These are phyloP conservation scores for Chloebia gouldiae DNA, from an alignment of 2,113 vertebrate species.

Conservation along the genomic window DNA sequence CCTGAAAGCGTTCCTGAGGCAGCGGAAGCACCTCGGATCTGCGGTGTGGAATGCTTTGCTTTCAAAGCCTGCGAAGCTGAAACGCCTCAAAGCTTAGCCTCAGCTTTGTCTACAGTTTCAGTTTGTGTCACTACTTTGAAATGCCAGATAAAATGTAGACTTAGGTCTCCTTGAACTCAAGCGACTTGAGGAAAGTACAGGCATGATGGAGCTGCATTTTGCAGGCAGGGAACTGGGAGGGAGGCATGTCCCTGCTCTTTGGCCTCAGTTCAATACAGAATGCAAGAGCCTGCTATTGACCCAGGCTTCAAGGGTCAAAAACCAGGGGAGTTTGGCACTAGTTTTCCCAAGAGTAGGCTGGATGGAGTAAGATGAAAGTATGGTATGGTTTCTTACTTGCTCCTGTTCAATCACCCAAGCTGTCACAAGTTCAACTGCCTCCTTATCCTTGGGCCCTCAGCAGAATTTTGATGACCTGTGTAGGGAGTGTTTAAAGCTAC, in stretches of 20 bases:
- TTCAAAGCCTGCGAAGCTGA: neutral
- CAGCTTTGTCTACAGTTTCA: neutral
- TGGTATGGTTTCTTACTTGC: neutral
- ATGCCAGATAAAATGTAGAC: neutral
- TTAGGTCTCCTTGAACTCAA: neutral
- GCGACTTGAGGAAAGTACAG: neutral
- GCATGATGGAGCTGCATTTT: neutral
- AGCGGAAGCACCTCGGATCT: neutral
- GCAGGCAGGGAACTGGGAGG: neutral
- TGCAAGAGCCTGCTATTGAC: neutral
- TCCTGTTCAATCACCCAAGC: neutral
- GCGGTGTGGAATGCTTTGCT: neutral
- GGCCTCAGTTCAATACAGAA: neutral
- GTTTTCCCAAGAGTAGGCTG: neutral
- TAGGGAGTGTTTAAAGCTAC: neutral
- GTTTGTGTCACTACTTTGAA: slow-evolving; percentile 21
- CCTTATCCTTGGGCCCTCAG: neutral
- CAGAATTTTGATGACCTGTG: neutral
- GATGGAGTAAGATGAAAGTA: neutral
- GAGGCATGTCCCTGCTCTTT: neutral
- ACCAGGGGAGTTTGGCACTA: neutral
- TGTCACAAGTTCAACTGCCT: neutral
- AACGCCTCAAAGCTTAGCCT: slow-evolving; percentile 25
- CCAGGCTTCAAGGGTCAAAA: neutral
- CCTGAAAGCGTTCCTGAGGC: neutral